Conservation (phyloP, 2,113 vertebrate genomes). For the Bombycilla garrulus region DNA sequence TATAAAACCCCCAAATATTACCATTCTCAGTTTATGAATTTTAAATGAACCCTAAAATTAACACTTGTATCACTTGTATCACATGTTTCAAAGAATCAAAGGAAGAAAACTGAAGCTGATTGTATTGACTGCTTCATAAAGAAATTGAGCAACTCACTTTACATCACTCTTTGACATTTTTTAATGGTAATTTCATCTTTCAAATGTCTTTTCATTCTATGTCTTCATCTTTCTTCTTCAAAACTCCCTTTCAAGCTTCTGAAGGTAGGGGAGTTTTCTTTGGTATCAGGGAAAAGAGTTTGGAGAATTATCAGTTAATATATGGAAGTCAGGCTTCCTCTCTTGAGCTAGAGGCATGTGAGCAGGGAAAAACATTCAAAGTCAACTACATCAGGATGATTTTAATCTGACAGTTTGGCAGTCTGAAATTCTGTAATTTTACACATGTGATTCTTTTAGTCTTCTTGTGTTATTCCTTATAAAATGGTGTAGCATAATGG, state of each 20-base stretch:
- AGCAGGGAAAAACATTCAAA: background rate
- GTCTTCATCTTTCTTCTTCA: slow-evolving; percentile 29
- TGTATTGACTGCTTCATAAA: slow-evolving; percentile 35
- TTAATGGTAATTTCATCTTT: slow-evolving; percentile 35
- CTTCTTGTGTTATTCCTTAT: background rate
- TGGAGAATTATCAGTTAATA: background rate
- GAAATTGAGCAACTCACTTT: background rate
- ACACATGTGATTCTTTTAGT: background rate
- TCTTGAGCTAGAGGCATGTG: background rate
- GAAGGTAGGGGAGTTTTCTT: background rate
- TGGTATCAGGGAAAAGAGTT: background rate
- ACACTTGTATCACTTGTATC: slow-evolving; percentile 2
- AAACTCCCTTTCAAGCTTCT: slow-evolving; percentile 24
- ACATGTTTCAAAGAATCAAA: slow-evolving; percentile 9
- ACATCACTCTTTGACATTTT: slow-evolving; percentile 8
- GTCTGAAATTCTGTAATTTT: background rate
- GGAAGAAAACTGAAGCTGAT: background rate
- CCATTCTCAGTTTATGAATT: slow-evolving; percentile 36
- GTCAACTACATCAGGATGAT: background rate
- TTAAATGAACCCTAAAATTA: slow-evolving; percentile 55
- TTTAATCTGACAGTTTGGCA: background rate
- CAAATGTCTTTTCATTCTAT: slow-evolving; percentile 2
- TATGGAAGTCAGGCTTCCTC: background rate
- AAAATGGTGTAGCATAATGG: background rate
- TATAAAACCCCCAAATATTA: background rate